Percentiles rank a stretch among this genome's conserved stretches.
These are phyloP conservation scores for Oceanodroma leucorhoa DNA, from an alignment of 2,797 vertebrate species.

Conservation along the genomic window DNA sequence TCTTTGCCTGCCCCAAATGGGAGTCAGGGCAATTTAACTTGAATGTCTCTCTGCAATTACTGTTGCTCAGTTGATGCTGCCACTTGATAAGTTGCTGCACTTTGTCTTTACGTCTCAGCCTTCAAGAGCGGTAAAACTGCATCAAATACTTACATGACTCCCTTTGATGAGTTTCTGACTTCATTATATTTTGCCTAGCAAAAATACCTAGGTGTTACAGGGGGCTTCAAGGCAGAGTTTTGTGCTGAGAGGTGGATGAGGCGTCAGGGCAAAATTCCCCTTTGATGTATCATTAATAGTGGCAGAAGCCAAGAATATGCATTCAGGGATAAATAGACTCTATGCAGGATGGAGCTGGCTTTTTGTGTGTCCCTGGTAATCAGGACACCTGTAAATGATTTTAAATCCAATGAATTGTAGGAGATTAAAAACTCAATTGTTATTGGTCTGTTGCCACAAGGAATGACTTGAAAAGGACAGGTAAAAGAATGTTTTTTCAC, in stretches of 20 bases:
- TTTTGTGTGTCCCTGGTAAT: background rate
- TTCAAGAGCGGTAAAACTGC: background rate
- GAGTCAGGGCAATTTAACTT: background rate
- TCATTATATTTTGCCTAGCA: background rate
- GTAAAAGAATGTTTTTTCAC: background rate
- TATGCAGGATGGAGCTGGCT: background rate
- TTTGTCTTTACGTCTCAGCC: background rate
- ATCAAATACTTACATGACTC: background rate
- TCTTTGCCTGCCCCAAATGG: background rate
- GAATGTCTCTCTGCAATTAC: background rate
- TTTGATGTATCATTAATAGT: background rate
- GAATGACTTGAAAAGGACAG: background rate
- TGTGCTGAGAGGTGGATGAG: background rate
- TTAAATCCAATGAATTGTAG: background rate
- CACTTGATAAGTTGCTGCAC: background rate
- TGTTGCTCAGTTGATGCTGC: fast-evolving
- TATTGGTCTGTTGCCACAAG: background rate
- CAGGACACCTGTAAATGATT: background rate
- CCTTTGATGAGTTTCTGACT: background rate
- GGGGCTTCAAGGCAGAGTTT: background rate
- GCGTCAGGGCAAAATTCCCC: background rate
- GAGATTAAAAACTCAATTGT: background rate
- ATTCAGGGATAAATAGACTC: background rate
- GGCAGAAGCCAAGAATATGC: background rate
- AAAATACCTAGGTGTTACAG: background rate